Conservation (phyloP, 1,140 invertebrate species). For the Conopomorpha cramerella region DNA sequence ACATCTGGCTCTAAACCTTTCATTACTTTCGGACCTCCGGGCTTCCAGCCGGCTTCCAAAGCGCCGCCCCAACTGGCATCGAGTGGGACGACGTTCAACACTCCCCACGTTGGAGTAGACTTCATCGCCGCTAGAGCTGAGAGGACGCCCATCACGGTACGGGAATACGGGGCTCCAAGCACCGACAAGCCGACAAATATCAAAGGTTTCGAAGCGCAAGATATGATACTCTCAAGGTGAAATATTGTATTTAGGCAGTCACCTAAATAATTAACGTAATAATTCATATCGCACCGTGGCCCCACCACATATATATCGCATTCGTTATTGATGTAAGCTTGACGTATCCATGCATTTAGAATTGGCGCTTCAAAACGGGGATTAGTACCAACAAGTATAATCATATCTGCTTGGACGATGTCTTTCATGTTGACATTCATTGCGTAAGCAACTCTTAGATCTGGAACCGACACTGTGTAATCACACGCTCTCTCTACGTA, state of each 20-base stretch:
- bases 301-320: conserved; percentile 67
- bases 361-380: conserved; percentile 79
- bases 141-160: conserved; percentile 47
- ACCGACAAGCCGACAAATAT: conserved; percentile 67
- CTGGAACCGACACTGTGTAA: conserved; percentile 15
- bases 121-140: conserved; percentile 31
- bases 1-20: conserved; percentile 13
- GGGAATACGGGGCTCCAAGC: conserved; percentile 53
- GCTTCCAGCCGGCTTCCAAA: conserved; percentile 37
- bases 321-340: conserved; percentile 66
- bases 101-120: conserved; percentile 17
- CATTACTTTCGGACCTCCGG: conserved; percentile 20
- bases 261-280: conserved; percentile 60
- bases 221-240: conserved; percentile 32
- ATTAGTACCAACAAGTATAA: conserved; percentile 77
- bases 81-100: conserved; percentile 32
- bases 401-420: conserved; percentile 70
- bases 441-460: conserved; percentile 33
- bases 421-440: conserved; percentile 45
- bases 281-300: conserved; percentile 70
- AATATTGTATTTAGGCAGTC: conserved; percentile 58
- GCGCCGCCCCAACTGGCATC: conserved; percentile 44
- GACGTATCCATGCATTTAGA: conserved; percentile 75
- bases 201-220: conserved; percentile 67
- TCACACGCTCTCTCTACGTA: conserved; percentile 25